Evolutionary conservation across 2,797 vertebrate species (phyloP), one percentile per base, ranked within the genome.

Genomic region (Calcarius lapponicus): DNA sequence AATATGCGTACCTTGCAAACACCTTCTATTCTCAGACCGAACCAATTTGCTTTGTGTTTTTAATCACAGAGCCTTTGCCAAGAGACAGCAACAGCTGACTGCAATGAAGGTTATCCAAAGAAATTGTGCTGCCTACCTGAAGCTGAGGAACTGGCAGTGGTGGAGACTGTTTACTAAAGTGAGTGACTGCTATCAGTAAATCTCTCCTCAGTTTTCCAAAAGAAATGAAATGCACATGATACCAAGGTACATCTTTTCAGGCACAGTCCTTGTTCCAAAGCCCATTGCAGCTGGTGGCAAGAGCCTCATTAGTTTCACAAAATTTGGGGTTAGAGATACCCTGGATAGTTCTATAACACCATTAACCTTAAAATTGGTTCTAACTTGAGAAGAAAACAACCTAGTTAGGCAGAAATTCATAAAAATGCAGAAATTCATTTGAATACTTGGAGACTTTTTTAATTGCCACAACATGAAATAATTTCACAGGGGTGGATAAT

Each of bases 91-190:
- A 92, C 99, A 99, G 96, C 80, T 99, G 88, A 99, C 98, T 1
- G 99, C 99, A 96, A 99, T 99, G 99, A 99, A 98, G 94, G 99
- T 99, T 88, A 99, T 99, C 92, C 99, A 99, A 96, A 99, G 99
- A 95, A 99, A 99, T 72, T 99, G 99, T 29, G 98, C 99, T 28
- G 99, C 99, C 95, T 99, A 99, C 98, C 98, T 99, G 97, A 99
- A 99, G 97, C 98, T 99, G 79, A 98, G 99, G 83, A 99, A 99
- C 97, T 99, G 99, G 99, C 99, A 99, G 86, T 99, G 99, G 99
- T 99, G 99, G 99, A 98, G 99, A 79, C 98, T 99, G 56, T 99
- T 99, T 97, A 99, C 99, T 80, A 99, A 99, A 98, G 99, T 99
- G 92, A 97, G 97, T 90, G 60, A 69, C n/a, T 62, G 13, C 56